phyloP scores from a whole-genome alignment of 1,140 invertebrate species.

The Oncopodura yosiiana region DNA sequence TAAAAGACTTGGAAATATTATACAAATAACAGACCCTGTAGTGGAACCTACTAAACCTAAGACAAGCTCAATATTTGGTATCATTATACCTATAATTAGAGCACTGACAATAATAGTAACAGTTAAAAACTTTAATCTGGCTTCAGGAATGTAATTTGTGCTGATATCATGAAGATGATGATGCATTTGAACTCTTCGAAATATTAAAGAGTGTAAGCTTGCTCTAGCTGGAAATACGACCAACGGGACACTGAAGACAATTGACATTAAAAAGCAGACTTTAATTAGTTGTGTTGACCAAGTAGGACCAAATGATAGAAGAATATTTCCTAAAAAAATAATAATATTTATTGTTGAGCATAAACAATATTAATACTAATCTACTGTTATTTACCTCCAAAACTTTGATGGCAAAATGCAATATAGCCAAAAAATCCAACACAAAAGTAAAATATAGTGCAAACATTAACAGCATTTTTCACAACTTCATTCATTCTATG shows the following conservation, averaged over 20 bases:
- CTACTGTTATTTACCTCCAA: constrained; percentile 48
- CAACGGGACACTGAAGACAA: constrained; percentile 90
- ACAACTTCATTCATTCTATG: constrained; percentile 82
- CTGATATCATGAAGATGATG: constrained; percentile 43
- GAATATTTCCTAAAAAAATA: constrained; percentile 64
- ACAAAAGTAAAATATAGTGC: constrained; percentile 50
- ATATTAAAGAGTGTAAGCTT: constrained; percentile 83
- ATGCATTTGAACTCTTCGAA: constrained; percentile 52
- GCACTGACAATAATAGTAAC: constrained; percentile 62
- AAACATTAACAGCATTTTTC: constrained; percentile 79
- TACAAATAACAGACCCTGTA: constrained; percentile 85
- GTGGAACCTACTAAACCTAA: constrained; percentile 86
- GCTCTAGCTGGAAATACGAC: constrained; percentile 93
- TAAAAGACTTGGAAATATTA: constrained; percentile 74
- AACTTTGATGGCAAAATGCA: constrained; percentile 69
- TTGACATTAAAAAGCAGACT: constrained; percentile 85
- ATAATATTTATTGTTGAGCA: constrained; percentile 8
- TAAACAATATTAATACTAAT: constrained; percentile 15
- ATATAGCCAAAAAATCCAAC: constrained; percentile 93
- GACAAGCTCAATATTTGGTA: constrained; percentile 85
- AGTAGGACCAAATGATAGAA: constrained; percentile 71
- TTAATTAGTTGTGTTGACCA: constrained; percentile 76
- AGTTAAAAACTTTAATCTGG: constrained; percentile 68
- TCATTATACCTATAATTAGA: constrained; percentile 61
- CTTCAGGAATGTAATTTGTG: constrained; percentile 61